Evolutionary conservation across 2,113 vertebrate genomes (phyloP).

Genomic region (Furnarius figulus): DNA sequence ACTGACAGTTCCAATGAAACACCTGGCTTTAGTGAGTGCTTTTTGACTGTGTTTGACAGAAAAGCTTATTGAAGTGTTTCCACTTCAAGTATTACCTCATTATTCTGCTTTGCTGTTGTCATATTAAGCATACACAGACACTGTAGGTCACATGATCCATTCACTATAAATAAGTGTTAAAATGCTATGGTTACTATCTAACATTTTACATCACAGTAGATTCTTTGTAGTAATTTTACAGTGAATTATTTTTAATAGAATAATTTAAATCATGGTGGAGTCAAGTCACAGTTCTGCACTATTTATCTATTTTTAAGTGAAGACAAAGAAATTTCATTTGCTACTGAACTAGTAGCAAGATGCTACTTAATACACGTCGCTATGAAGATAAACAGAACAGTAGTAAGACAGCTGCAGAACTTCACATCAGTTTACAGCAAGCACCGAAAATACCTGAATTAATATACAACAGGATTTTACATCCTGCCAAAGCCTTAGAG

Average conservation of each 20-base stretch:
- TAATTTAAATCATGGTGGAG: not conserved
- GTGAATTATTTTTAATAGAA: not conserved
- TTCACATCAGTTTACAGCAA: not conserved
- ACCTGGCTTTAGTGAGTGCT: not conserved
- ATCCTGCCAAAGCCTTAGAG: not conserved
- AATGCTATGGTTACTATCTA: not conserved
- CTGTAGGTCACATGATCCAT: not conserved
- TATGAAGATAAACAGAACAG: constrained; percentile 5
- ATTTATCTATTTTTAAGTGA: not conserved
- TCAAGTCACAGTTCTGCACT: not conserved
- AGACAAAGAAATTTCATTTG: constrained; percentile 37
- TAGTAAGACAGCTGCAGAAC: not conserved
- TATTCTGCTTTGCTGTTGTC: not conserved
- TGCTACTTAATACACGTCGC: not conserved
- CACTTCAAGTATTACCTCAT: not conserved
- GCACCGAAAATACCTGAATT: constrained; percentile 9
- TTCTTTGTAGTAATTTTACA: not conserved
- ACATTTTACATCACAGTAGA: not conserved
- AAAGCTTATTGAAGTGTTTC: not conserved
- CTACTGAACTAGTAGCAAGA: not conserved
- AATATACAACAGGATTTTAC: constrained; percentile 3
- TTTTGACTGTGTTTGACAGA: not conserved
- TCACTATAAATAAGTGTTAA: not conserved
- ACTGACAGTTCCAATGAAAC: not conserved
- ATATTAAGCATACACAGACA: not conserved